Conservation (phyloP, 2,888 invertebrate species). For the Pachymerium ferrugineum region DNA sequence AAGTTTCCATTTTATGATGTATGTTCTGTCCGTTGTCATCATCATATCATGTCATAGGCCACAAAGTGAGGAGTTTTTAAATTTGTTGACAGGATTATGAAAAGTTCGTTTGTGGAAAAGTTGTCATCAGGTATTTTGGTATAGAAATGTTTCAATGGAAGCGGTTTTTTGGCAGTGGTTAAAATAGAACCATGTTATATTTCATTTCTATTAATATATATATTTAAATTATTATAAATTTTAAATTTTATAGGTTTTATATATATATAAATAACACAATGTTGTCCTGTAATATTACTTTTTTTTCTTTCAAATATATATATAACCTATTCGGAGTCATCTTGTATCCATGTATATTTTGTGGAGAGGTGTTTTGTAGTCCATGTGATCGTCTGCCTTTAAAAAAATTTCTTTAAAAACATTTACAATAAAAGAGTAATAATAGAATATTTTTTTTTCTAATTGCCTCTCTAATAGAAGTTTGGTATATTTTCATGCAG, state of each 20-base stretch:
- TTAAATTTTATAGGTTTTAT: conserved; percentile 8
- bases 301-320: conserved; percentile 7
- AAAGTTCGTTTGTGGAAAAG: conserved; percentile 20
- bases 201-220: neutral
- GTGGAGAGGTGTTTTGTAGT: conserved; percentile 35
- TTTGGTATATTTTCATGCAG: conserved; percentile 30
- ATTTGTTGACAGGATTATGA: conserved; percentile 28
- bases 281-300: conserved; percentile 23
- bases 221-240: conserved; percentile 7
- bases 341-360: conserved; percentile 32
- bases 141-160: conserved; percentile 25
- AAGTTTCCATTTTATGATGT: neutral
- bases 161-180: conserved; percentile 27
- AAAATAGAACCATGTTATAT: conserved; percentile 22
- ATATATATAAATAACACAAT: conserved; percentile 19
- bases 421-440: conserved; percentile 1
- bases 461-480: conserved; percentile 25
- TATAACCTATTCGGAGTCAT: conserved; percentile 14
- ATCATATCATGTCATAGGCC: conserved; percentile 34
- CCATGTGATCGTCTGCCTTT: conserved; percentile 35
- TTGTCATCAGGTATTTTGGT: conserved; percentile 25
- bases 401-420: conserved; percentile 28
- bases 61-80: conserved; percentile 30
- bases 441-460: conserved; percentile 1
- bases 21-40: conserved; percentile 29